A percentile compares a stretch with the other conserved stretches of the same genome.
These are phyloP conservation scores for Avahi laniger DNA, from an alignment of 2,797 vertebrate species.

Conservation along the genomic window DNA sequence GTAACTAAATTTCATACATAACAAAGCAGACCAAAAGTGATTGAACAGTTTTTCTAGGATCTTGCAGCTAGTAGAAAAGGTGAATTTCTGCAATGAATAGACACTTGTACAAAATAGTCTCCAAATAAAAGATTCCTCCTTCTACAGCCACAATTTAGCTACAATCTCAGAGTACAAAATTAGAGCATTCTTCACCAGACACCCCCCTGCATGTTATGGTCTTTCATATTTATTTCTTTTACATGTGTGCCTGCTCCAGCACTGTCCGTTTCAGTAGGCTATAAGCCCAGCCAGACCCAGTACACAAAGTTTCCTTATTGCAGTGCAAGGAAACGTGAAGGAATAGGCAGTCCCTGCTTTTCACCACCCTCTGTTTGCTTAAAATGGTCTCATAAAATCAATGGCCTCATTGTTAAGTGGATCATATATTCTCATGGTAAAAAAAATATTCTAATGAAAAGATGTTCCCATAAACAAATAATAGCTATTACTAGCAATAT, in stretches of 20 bases:
- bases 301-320: background rate
- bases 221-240: background rate
- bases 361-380: background rate
- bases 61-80: background rate
- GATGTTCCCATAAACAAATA: background rate
- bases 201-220: background rate
- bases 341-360: background rate
- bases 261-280: background rate
- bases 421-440: background rate
- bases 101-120: background rate
- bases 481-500: background rate
- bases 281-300: background rate
- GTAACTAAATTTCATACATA: background rate
- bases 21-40: background rate
- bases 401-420: background rate
- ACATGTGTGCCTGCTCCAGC: background rate
- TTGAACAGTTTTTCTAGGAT: background rate
- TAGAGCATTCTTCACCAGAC: background rate
- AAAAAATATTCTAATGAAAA: background rate
- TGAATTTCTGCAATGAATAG: background rate
- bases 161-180: background rate
- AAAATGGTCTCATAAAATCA: conserved; percentile 6
- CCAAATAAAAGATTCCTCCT: background rate
- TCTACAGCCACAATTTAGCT: background rate
- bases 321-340: background rate